phyloP scores from a whole-genome alignment of 2,888 invertebrate genomes.

The Ochropleura leucogaster region DNA sequence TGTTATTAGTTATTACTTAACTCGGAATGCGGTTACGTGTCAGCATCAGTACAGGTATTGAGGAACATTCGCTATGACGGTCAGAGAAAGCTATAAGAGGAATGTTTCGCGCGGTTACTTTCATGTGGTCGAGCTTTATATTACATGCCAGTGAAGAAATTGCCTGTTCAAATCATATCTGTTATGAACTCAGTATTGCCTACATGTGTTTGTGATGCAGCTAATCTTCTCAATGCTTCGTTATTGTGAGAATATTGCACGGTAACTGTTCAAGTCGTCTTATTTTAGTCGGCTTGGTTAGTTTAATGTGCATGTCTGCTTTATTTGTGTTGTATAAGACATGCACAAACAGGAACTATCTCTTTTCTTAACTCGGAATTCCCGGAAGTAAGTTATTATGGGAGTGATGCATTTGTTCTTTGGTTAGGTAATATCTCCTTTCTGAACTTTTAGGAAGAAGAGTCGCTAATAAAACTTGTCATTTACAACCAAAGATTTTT shows the following conservation, averaged over 20 bases:
- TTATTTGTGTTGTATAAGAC: no score
- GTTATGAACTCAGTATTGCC: conserved; percentile 54
- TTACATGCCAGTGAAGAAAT: conserved; percentile 71
- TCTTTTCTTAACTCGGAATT: neutral
- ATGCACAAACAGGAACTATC: neutral
- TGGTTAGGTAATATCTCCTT: neutral
- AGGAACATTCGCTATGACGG: conserved; percentile 69
- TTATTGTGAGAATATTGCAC: conserved; percentile 47
- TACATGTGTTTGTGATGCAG: conserved; percentile 46
- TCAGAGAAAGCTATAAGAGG: conserved; percentile 79
- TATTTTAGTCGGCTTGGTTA: conserved; percentile 13
- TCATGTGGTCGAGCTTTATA: conserved; percentile 79
- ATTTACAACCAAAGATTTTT: neutral
- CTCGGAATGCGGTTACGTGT: conserved; percentile 68
- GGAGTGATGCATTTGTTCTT: neutral
- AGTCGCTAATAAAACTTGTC: neutral
- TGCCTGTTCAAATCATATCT: conserved; percentile 68
- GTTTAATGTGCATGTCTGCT: conserved; percentile 3
- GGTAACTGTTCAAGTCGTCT: conserved; percentile 16
- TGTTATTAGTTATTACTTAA: conserved; percentile 57
- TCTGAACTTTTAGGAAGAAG: neutral
- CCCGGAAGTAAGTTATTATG: neutral
- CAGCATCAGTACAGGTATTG: conserved; percentile 58
- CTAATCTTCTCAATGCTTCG: conserved; percentile 38
- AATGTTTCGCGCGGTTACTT: conserved; percentile 77